Conservation (phyloP, 2,888 invertebrate species). For the Temnothorax unifasciatus region DNA sequence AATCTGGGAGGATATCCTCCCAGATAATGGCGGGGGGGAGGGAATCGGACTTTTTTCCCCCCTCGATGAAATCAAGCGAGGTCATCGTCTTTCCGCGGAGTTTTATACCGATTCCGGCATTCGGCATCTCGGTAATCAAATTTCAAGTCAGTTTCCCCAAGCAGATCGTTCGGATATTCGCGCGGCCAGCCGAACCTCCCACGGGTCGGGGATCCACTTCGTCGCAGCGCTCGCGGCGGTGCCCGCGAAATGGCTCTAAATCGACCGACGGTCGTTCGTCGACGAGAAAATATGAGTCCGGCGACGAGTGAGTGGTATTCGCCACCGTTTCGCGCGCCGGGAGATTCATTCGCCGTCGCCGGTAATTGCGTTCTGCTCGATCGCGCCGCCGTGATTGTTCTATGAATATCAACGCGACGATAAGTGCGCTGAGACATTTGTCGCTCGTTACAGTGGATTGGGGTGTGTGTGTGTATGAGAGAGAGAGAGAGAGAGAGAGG, state of each 20-base stretch:
- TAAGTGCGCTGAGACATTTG: constrained; percentile 53
- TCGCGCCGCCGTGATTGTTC: constrained; percentile 72
- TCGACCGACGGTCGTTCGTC: constrained; percentile 1
- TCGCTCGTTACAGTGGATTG: neutral
- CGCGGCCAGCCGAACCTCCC: neutral
- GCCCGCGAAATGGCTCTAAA: constrained; percentile 7
- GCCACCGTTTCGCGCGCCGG: constrained; percentile 45
- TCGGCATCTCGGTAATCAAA: neutral
- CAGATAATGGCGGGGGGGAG: neutral
- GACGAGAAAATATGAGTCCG: constrained; percentile 33
- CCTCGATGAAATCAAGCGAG: neutral
- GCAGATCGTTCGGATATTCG: neutral
- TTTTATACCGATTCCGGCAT: neutral
- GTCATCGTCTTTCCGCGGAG: neutral
- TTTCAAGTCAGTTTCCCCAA: neutral
- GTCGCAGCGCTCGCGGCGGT: neutral
- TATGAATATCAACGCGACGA: constrained; percentile 71
- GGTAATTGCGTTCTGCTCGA: constrained; percentile 72
- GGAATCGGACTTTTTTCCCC: neutral
- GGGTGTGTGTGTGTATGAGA: no score
- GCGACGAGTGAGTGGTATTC: constrained; percentile 25
- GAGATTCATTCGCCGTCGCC: constrained; percentile 61
- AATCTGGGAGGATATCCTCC: neutral
- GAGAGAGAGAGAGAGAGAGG: neutral
- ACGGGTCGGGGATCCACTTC: neutral